Base-by-base conservation (phyloP, 2,113 vertebrate species). In the Perca fluviatilis region DNA sequence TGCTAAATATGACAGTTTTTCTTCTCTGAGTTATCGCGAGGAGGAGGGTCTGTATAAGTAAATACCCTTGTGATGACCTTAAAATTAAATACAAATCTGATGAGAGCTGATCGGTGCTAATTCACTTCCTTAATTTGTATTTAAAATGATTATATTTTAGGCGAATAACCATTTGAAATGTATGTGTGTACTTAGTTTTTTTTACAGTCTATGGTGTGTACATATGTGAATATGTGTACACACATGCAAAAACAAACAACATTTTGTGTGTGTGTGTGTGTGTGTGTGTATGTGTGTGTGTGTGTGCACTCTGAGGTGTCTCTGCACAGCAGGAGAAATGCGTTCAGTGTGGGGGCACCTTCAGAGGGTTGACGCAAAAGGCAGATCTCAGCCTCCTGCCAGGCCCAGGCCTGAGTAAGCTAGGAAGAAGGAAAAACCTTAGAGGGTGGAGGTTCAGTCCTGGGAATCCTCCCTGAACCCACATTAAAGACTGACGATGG, bases 401-500 rank as follows among this genome's bases (percentile, higher is more conserved):
- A 87, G 77, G 87, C 84, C 61, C 74, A 47, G 50, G 83, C 79
- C 75, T 72, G 21, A 74, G 79, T 74, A 74, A 80, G 75, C 77
- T 63, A 60, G 82, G 70, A 82, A 85, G 79, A 88, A 49, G 61
- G 67, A 86, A 79, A 79, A 64, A 86, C 86, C 86, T 94, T 74
- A 89, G 84, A 91, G 79, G 74, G 80, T 79, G 62, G 74, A 43
- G 88, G 87, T 91, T 91, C 82, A 87, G 83, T 77, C 82, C 80
- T 64, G 75, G 68, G 81, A 91, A 89, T 91, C 89, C 84, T 84
- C 79, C 72, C 79, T 90, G 90, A 88, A 91, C 88, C 75, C 72
- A 90, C 90, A 93, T 93, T 89, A 93, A 93, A 95, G 93, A 88
- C 77, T 79, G 66, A 89, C 57, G 88, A 89, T 82, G 84, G 78